Evolutionary conservation across 1,140 invertebrate genomes (phyloP), one percentile per base, ranked within the genome.

Genomic region (Nephila pilipes): DNA sequence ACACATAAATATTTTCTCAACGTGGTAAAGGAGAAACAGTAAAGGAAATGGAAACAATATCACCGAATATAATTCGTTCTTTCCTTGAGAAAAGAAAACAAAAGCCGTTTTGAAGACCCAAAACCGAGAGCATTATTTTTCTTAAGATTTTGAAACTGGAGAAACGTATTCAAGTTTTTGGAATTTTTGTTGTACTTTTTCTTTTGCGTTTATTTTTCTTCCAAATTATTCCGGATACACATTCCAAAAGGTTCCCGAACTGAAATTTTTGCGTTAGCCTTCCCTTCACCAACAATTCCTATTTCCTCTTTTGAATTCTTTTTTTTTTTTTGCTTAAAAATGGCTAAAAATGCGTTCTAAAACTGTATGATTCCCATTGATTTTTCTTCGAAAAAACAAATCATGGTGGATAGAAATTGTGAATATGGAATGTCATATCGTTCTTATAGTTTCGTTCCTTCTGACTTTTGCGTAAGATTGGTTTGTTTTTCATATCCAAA

Each of bases 11-110:
- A 75, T 75, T 32, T 36, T 36, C 69, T 75, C 69, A 20, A 3
- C 14, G 69, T 75, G 16, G 18, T 75, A 36, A 25, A 5, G 29
- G 32, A 14, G 57, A 60, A 60, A 16, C 58, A 60, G 32, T 18
- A 32, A 75, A 75, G 69, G 69, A 75, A 75, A 75, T 75, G 69
- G 69, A 75, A 75, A 75, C 69, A 75, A 75, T 75, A 75, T 75
- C 69, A 75, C 25, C 32, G 69, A 75, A 75, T 36, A 75, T 32
- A 75, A 75, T 75, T 75, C 69, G 32, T 75, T 75, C 69, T 36
- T 36, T 75, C 6, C 29, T 25, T 29, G 25, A 16, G 25, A 69
- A 36, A 29, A 75, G 65, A 25, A 75, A 75, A 36, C 69, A 32
- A 75, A 75, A 32, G 69, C 69, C 29, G 18, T 75, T 75, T 75